Evolutionary conservation across 2,113 vertebrate genomes (phyloP).

Genomic region (Pyrgilauda ruficollis): DNA sequence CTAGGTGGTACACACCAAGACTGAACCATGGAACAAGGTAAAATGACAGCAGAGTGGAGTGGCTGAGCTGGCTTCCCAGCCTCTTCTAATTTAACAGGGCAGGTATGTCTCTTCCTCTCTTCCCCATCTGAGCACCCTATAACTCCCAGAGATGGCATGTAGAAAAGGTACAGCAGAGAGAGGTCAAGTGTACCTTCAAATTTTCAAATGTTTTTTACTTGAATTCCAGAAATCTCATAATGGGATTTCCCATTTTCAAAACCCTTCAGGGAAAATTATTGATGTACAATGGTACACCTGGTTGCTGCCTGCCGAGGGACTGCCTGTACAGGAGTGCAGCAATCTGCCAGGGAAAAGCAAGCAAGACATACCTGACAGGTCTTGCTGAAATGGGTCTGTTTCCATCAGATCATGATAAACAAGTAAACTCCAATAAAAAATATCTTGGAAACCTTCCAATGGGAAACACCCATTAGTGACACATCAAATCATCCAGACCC

Average conservation of each 20-base stretch:
- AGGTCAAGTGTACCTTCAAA: not conserved
- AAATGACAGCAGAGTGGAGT: not conserved
- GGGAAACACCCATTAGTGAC: not conserved
- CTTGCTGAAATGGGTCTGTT: not conserved
- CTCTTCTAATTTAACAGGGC: not conserved
- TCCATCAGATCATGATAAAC: not conserved
- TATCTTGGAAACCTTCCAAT: not conserved
- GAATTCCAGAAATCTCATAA: not conserved
- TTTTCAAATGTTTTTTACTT: not conserved
- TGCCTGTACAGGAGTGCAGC: not conserved
- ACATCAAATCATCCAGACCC: not conserved
- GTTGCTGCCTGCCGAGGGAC: not conserved
- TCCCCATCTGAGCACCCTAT: not conserved
- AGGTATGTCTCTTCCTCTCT: not conserved
- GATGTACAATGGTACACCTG: not conserved
- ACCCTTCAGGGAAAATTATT: not conserved
- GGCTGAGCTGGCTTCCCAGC: not conserved
- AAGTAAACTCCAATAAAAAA: not conserved
- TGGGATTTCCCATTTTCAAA: not conserved
- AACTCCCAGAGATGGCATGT: not conserved
- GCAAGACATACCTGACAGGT: not conserved
- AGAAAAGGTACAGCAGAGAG: not conserved
- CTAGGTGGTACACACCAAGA: not conserved
- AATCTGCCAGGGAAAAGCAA: not conserved
- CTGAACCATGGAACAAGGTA: not conserved